Evolutionary conservation across 2,797 vertebrate genomes (phyloP).

Genomic region (Cirrhinus molitorella): DNA sequence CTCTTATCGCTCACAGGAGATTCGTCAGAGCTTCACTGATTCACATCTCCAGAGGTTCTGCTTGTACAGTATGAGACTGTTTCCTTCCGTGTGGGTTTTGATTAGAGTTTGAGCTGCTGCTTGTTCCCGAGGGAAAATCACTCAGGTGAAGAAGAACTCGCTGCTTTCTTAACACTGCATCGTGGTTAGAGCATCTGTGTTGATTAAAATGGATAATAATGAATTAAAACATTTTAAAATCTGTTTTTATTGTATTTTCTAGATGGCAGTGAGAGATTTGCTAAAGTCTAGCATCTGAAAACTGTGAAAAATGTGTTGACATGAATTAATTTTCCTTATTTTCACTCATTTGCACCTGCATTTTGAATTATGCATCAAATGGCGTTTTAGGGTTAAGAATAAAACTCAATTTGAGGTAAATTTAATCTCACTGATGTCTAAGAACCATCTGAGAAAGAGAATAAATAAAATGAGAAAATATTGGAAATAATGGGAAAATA

Average conservation of each 20-base stretch:
- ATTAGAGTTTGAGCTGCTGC: background rate
- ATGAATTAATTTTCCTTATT: background rate
- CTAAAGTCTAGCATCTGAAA: background rate
- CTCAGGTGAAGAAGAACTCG: background rate
- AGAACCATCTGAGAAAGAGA: background rate
- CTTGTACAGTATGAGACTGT: background rate
- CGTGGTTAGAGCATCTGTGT: background rate
- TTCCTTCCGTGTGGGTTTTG: conserved; percentile 9
- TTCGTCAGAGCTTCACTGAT: conserved; percentile 2
- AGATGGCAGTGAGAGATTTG: background rate
- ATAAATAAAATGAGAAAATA: too few species aligned
- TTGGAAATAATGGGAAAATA: too few species aligned
- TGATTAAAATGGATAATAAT: background rate
- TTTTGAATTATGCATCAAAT: background rate
- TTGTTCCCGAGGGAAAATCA: background rate
- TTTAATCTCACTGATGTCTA: background rate
- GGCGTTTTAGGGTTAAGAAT: background rate
- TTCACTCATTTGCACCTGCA: background rate
- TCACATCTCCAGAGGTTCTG: background rate
- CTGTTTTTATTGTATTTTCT: background rate
- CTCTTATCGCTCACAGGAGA: conserved; percentile 12
- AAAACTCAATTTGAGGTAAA: background rate
- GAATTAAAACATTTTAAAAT: background rate
- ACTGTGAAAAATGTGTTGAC: background rate
- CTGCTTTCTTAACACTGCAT: background rate